Conservation (phyloP, 2,797 vertebrate species). For the Micrastur ruficollis region DNA sequence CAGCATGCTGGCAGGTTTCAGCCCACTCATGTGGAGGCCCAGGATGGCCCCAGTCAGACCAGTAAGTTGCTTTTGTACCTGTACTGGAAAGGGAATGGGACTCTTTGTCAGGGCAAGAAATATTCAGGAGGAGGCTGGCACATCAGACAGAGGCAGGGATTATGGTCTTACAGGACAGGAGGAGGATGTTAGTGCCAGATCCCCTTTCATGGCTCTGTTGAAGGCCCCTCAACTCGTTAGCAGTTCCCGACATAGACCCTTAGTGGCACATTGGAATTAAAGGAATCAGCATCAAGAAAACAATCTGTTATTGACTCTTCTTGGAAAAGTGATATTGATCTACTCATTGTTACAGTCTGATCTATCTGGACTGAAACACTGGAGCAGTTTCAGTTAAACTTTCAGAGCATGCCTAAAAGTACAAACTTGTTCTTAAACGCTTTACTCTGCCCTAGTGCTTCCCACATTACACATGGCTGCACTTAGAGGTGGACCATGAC, state of each 20-base stretch:
- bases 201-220: not conserved
- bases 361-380: not conserved
- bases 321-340: not conserved
- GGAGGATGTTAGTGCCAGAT: not conserved
- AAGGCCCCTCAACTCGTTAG: not conserved
- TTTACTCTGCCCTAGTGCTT: not conserved
- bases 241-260: not conserved
- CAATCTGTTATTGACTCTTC: not conserved
- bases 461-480: not conserved
- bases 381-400: not conserved
- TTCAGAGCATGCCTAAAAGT: not conserved
- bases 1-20: not conserved
- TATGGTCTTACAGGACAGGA: not conserved
- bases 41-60: not conserved
- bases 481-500: not conserved
- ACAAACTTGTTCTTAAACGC: not conserved
- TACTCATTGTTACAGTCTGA: not conserved
- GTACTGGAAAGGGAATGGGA: not conserved
- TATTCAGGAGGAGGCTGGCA: not conserved
- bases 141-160: not conserved
- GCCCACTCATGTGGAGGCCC: not conserved
- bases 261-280: not conserved
- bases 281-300: not conserved
- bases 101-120: not conserved
- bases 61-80: not conserved